Base-by-base conservation (phyloP, 2,797 vertebrate genomes). In the Hemitrygon akajei region DNA sequence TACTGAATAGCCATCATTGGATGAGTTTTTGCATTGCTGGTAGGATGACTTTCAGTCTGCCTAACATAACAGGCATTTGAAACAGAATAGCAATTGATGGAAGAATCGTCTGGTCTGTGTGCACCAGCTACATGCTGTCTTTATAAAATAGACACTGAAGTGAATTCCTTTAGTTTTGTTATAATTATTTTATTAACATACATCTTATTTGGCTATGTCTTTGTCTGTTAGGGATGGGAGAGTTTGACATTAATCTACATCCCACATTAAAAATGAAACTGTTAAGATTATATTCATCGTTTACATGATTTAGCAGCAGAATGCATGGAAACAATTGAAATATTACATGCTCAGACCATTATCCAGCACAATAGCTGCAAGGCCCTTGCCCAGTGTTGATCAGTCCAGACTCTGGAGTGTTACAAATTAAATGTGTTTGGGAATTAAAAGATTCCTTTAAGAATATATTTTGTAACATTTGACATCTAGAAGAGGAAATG, bases 271-370 rank as follows among this genome's bases (percentile, higher is more conserved):
- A 34, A 30, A 34, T 58, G 86, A 66, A 69, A 66, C 16, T 66
- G 34, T 66, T 89, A 37, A 66, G 30, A 63, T 66, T 89, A 60
- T 34, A 18, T 89, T 89, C 60, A 89, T 89, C 60, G 89, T 89
- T 89, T 58, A 89, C n/a, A 66, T 89, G 58, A 66, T n/a, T 11
- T 69, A 1, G 6, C 86, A 89, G 58, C 7, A 66, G n/a, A 89
- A 34, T 66, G 14, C 14, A 66, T 27, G 16, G 60, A 34, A 69
- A 89, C 18, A n/a, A 11, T 3, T 30, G 14, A 66, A 82, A 18
- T 30, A 34, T 37, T 34, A 34, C 10, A 1, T 9, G 47, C 9
- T 69, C 20, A 20, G 30, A 34, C 86, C 34, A 89, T 69, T 89
- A 66, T 37, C 25, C 11, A 89, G 4, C 7, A 66, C 60, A 14